A percentile compares a stretch with the other conserved stretches of the same genome.
These are phyloP conservation scores for Acanthiza pusilla DNA, from an alignment of 2,797 vertebrate species.

Conservation along the genomic window DNA sequence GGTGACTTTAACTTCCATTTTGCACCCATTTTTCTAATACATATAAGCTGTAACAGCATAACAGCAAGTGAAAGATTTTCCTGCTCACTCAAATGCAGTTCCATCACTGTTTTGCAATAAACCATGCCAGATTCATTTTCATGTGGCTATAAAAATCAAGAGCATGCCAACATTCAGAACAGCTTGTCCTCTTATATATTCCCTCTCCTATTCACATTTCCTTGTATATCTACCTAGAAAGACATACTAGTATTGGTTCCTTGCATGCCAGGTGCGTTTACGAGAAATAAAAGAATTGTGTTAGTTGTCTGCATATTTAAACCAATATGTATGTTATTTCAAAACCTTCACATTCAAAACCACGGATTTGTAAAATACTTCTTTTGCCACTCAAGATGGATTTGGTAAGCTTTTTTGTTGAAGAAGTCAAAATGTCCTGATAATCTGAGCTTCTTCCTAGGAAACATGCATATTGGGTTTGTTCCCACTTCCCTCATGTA, in stretches of 20 bases:
- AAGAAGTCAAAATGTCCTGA: background rate
- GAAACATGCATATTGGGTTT: accelerated
- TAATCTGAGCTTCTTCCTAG: background rate
- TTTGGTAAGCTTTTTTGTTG: background rate
- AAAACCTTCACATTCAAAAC: background rate
- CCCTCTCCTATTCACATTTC: background rate
- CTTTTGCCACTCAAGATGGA: background rate
- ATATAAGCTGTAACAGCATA: background rate
- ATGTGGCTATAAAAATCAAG: background rate
- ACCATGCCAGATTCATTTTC: constrained; percentile 32
- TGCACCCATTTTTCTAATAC: background rate
- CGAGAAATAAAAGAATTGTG: background rate
- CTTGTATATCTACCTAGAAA: background rate
- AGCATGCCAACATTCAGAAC: background rate
- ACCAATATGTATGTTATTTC: background rate
- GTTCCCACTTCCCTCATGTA: background rate
- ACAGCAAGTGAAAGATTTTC: background rate
- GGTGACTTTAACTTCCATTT: background rate
- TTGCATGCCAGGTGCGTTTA: background rate
- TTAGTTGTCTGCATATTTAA: background rate
- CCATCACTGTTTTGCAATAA: background rate
- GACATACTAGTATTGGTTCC: background rate
- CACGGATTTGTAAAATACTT: background rate
- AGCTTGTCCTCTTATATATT: background rate
- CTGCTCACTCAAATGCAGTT: background rate